A percentile compares a stretch with the other conserved stretches of the same genome.
Evolutionary conservation across 2,797 vertebrate species (phyloP).

Genomic region (Sarcoramphus papa): DNA sequence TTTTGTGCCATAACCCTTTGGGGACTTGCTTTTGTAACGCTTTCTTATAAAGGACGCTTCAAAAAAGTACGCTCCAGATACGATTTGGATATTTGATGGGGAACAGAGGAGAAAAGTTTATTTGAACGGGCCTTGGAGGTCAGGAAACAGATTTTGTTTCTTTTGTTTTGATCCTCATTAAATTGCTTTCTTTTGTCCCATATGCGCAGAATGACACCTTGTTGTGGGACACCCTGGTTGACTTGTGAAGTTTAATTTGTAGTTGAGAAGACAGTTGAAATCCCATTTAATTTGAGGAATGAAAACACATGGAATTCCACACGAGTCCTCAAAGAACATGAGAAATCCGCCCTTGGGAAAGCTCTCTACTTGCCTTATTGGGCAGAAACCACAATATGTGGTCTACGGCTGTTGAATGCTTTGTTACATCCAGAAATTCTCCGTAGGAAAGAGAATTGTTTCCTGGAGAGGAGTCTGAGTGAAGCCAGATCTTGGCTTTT

Average conservation of each 20-base stretch:
- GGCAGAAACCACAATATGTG: background rate
- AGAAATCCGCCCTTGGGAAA: background rate
- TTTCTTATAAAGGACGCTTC: background rate
- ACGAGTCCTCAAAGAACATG: background rate
- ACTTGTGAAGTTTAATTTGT: background rate
- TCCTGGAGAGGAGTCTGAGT: background rate
- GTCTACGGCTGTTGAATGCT: background rate
- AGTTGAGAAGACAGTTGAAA: background rate
- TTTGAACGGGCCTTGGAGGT: fast-evolving
- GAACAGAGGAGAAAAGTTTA: background rate
- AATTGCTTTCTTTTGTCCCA: background rate
- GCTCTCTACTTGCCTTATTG: background rate
- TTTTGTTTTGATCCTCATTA: background rate
- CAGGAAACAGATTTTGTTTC: background rate
- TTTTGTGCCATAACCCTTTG: background rate
- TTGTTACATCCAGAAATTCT: background rate
- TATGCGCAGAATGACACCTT: background rate
- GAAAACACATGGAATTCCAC: background rate
- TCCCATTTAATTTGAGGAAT: background rate
- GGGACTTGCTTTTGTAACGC: background rate
- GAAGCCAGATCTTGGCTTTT: background rate
- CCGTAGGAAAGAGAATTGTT: background rate
- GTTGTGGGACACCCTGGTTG: background rate
- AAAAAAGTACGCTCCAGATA: fast-evolving
- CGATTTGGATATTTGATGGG: background rate